Evolutionary conservation across 53 echinoderm and acorn worm species (phyloP), one percentile per base, ranked within the genome.

Genomic region (Hippasteria phrygiana): DNA sequence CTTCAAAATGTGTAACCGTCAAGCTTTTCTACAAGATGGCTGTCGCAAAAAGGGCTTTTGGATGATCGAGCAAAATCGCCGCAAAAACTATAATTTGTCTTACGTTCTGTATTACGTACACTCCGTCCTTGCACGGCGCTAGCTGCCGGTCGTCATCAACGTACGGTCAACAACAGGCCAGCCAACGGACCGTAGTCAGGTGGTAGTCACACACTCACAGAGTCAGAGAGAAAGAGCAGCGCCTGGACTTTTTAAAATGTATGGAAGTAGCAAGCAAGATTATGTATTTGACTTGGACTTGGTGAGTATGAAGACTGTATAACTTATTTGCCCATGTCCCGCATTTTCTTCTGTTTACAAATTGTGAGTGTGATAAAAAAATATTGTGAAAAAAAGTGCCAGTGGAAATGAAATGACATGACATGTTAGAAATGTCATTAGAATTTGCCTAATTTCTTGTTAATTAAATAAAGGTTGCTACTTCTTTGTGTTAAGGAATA

Each of bases 271-370:
- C 53, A 85, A 71, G 53, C 88, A 80, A 80, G 88, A 92, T 34
- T 87, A 43, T 73, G 38, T 78, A 22, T 80, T 92, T 53, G 92
- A 92, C 34, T 88, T 88, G 88, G 92, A 92, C 43, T 43, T 92
- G 92, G 92, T 92, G 53, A 87, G 88, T 85, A 34, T 81, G 47
- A 20, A 32, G 11, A 67, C 26, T 4, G 18, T 1, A 54, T 54
- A 48, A 9, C 48, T 9, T 7, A 48, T 48, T 13, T 48, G n/a
- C n/a, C n/a, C n/a, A n/a, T n/a, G n/a, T n/a, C n/a, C n/a, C n/a
- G n/a, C n/a, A n/a, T 1, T 54, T 46, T 10, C 13, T 13, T 0
- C 46, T 10, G 46, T 8, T 46, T 8, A 46, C 11, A 11, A 45
- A 45, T 45, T 45, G n/a, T n/a, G 11, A 45, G 11, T 45, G 5